These are phyloP conservation scores for Mya arenaria DNA, from an alignment of 1,140 invertebrate genomes.

Conservation along the genomic window DNA sequence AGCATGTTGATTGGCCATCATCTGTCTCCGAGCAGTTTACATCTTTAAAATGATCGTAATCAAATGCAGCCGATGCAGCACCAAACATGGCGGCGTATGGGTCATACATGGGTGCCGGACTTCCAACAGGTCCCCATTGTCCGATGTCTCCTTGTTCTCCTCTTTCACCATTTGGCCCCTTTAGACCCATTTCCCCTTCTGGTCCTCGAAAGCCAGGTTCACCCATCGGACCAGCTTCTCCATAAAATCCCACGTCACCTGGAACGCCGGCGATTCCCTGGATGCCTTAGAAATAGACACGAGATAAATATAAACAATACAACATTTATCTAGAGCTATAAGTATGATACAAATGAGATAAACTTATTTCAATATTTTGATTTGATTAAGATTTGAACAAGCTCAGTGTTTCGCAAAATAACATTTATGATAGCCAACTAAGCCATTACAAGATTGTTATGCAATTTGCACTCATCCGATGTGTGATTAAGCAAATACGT, in stretches of 20 bases:
- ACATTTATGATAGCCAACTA: too few species aligned
- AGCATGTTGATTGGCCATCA: not conserved
- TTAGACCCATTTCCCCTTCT: not conserved
- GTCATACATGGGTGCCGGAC: constrained; percentile 31
- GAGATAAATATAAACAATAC: too few species aligned
- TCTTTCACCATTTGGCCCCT: constrained; percentile 22
- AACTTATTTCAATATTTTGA: too few species aligned
- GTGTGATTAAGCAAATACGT: too few species aligned
- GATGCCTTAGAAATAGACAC: too few species aligned
- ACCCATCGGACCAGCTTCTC: constrained; percentile 17
- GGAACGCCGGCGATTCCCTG: constrained; percentile 10
- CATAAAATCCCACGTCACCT: constrained; percentile 23
- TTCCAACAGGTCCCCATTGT: constrained; percentile 16
- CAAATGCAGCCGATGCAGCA: not conserved
- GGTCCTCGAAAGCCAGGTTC: constrained; percentile 11
- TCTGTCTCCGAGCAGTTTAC: constrained; percentile 34
- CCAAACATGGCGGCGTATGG: too few species aligned
- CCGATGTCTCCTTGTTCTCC: not conserved
- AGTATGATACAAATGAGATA: too few species aligned
- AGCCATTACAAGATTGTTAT: too few species aligned
- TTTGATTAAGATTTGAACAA: too few species aligned
- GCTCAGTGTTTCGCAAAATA: too few species aligned
- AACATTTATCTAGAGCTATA: too few species aligned
- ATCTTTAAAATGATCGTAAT: not conserved
- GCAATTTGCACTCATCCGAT: too few species aligned